Conservation (phyloP, 2,888 invertebrate species). For the Pseudanteris insignis region DNA sequence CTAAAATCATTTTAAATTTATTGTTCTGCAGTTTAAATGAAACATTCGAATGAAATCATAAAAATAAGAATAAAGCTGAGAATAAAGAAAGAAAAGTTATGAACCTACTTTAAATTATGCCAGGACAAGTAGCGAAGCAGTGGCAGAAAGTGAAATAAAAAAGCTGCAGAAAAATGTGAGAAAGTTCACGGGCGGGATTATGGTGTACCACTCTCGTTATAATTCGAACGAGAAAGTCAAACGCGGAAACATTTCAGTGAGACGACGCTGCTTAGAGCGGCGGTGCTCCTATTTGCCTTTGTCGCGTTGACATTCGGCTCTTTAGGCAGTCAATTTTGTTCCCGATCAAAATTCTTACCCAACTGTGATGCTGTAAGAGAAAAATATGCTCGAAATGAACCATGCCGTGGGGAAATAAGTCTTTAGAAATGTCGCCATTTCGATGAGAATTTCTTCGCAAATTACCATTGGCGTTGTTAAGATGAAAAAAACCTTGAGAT, state of each 20-base stretch:
- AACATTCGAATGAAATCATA: too few relatives aligned
- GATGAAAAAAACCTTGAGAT: conserved; percentile 37
- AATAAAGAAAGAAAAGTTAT: too few relatives aligned
- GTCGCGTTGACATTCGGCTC: conserved; percentile 30
- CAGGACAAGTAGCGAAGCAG: too few relatives aligned
- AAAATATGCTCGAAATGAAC: conserved; percentile 36
- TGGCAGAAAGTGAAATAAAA: too few relatives aligned
- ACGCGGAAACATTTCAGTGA: conserved; percentile 29
- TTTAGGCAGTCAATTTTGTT: too few relatives aligned
- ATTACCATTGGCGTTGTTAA: conserved; percentile 25
- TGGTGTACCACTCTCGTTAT: conserved; percentile 45
- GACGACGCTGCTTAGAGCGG: conserved; percentile 27
- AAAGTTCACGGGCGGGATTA: conserved; percentile 37
- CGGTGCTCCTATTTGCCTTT: conserved; percentile 8
- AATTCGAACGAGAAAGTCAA: conserved; percentile 43
- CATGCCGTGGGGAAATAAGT: conserved; percentile 22
- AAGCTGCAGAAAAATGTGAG: conserved; percentile 36
- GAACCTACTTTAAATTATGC: too few relatives aligned
- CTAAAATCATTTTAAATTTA: too few relatives aligned
- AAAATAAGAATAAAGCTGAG: too few relatives aligned
- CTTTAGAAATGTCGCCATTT: conserved; percentile 34
- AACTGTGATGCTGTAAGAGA: conserved; percentile 33
- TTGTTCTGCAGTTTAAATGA: too few relatives aligned
- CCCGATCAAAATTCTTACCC: conserved; percentile 33
- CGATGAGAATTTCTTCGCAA: conserved; percentile 24